Evolutionary conservation across 2,113 vertebrate species (phyloP), one percentile per base, ranked within the genome.

Genomic region (Gadus macrocephalus): DNA sequence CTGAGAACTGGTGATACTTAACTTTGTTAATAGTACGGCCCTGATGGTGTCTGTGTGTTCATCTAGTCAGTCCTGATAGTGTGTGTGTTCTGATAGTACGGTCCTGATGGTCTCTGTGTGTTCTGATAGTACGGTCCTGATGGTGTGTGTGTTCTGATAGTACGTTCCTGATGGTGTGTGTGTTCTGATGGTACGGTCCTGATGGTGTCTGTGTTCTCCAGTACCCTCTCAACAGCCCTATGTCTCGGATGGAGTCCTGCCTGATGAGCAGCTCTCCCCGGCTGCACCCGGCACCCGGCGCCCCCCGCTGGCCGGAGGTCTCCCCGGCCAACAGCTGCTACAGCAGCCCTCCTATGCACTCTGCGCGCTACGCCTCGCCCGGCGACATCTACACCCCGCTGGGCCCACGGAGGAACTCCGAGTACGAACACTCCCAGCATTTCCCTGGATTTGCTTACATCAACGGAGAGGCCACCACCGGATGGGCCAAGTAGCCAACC

Each of bases 361-460:
- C 97, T 25, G 90, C 95, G 0, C 95, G 97, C 86, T 98, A 97
- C 0, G 91, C 94, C 75, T 90, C 94, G 61, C 92, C 96, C 27
- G 93, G 94, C 76, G 97, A 99, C 86, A 92, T 99, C 92, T 99
- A 97, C 88, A 91, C 95, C 0, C 94, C 97, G 5, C 73, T 98
- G 81, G 92, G 92, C 64, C 92, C 96, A 0, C 95, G 96, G 80
- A 93, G 96, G 82, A 98, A 96, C 93, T 96, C 96, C 0, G 97
- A 99, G 85, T 99, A 99, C 0, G 97, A 99, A 87, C 97, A 98
- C 90, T 95, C 95, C 80, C 97, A 99, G 91, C 97, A 98, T 94
- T 99, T 99, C 88, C 96, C 97, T 0, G 97, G 97, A 81, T 99
- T 99, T 79, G 97, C 97, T 83, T 99, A 99, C 81, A 98, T 99